Evolutionary conservation across 1,140 invertebrate genomes (phyloP), one percentile per base, ranked within the genome.

Genomic region (Drosophila tristis): DNA sequence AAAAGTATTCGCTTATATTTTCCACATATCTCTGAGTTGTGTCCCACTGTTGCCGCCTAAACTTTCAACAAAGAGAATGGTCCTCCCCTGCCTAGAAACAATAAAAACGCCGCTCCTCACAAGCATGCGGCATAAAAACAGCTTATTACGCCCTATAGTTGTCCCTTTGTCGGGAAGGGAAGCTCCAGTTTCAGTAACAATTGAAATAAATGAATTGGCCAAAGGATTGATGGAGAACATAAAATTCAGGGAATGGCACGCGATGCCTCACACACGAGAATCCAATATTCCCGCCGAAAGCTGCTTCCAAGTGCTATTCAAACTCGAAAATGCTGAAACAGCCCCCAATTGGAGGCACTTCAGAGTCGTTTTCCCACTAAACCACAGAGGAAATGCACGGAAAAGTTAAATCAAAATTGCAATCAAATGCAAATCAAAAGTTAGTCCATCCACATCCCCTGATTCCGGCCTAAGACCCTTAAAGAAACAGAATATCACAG

Each of bases 181-280:
- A 13, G 35, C 11, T 39, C 35, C 35, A 39, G 35, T 39, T 71
- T 55, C 58, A 64, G 78, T 74, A 89, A 89, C 82, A 87, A 87
- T 87, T 87, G 82, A 87, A 87, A 87, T 89, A 89, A 87, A 87
- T 87, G 82, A 87, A 87, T 87, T 87, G 74, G 79, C 48, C 59
- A 15, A 87, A 86, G 82, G 82, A 82, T 86, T 86, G 74, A 42
- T 20, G 53, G 67, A 80, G 65, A 70, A 68, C 81, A 85, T 87
- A 78, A 85, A 87, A 78, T 68, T 39, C 31, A 31, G 8, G 50
- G 63, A 77, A 70, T 78, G 75, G 49, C 50, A 62, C 6, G 20
- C 39, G 43, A 48, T 8, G 29, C 3, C 31, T 35, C 35, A 45
- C 31, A 43, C 5, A 58, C 42, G 48, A 54, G 35, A 45, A 44